These are phyloP conservation scores for Mizuhopecten yessoensis DNA, from an alignment of 1,140 invertebrate genomes.

Conservation along the genomic window DNA sequence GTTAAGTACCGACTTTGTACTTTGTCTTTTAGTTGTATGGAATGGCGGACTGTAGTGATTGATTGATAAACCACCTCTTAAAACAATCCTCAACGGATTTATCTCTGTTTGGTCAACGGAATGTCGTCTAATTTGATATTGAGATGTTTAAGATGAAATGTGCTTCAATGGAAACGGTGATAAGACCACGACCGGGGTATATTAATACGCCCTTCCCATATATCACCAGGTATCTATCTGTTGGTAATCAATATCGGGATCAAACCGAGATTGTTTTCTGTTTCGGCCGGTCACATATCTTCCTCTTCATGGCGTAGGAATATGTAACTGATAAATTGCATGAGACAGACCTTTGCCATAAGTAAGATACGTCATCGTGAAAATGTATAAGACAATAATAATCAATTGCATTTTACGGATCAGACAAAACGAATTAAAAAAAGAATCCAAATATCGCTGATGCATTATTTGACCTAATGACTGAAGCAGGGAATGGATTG, in stretches of 20 bases:
- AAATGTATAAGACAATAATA: too few species aligned
- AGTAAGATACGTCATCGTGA: background rate
- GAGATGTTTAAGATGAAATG: background rate
- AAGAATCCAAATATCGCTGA: background rate
- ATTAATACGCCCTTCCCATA: background rate
- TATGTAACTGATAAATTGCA: background rate
- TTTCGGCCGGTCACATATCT: background rate
- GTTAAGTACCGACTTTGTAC: too few species aligned
- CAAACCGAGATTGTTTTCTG: background rate
- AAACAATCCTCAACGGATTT: background rate
- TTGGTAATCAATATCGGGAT: constrained; percentile 1
- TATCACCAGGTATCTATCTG: background rate
- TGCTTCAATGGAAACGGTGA: background rate
- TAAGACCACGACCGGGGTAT: background rate
- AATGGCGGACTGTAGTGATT: too few species aligned
- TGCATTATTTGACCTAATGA: too few species aligned
- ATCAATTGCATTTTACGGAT: background rate
- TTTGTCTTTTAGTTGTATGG: too few species aligned
- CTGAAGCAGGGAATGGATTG: too few species aligned
- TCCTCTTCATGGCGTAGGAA: background rate
- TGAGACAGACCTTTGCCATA: background rate
- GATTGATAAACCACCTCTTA: too few species aligned
- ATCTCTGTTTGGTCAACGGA: background rate
- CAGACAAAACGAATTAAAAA: background rate
- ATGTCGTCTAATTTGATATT: background rate